phyloP scores from a whole-genome alignment of 2,113 vertebrate species.

The Alligator sinensis region DNA sequence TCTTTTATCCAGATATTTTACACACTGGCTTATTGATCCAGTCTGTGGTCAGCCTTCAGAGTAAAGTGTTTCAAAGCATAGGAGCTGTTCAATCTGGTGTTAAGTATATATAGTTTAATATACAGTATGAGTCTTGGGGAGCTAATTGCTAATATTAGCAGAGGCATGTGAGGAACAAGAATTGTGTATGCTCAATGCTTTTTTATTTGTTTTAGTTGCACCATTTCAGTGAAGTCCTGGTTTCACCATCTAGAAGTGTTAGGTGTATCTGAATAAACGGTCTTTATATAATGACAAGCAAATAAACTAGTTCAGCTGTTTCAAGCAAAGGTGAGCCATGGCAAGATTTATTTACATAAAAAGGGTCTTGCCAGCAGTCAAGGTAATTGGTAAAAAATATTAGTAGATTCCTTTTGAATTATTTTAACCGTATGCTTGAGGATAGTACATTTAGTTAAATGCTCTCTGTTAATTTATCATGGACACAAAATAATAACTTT shows the following conservation, averaged over 20 bases:
- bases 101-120: neutral
- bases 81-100: neutral
- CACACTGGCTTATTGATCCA: neutral
- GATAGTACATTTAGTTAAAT: neutral
- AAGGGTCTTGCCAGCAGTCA: neutral
- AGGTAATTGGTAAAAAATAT: neutral
- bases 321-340: too few species aligned
- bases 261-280: neutral
- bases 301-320: neutral
- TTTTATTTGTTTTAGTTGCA: too few species aligned
- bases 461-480: neutral
- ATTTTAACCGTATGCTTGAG: neutral
- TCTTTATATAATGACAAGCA: neutral
- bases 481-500: neutral
- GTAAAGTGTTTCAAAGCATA: neutral
- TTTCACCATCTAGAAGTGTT: neutral
- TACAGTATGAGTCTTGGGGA: neutral
- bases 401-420: neutral
- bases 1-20: neutral
- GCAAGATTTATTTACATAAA: neutral
- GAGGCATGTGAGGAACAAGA: neutral
- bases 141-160: neutral
- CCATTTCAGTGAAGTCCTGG: too few species aligned
- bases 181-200: neutral
- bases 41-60: neutral